A percentile compares a stretch with the other conserved stretches of the same genome.
Evolutionary conservation across 2,113 vertebrate species (phyloP).

Genomic region (Microtus oregoni): DNA sequence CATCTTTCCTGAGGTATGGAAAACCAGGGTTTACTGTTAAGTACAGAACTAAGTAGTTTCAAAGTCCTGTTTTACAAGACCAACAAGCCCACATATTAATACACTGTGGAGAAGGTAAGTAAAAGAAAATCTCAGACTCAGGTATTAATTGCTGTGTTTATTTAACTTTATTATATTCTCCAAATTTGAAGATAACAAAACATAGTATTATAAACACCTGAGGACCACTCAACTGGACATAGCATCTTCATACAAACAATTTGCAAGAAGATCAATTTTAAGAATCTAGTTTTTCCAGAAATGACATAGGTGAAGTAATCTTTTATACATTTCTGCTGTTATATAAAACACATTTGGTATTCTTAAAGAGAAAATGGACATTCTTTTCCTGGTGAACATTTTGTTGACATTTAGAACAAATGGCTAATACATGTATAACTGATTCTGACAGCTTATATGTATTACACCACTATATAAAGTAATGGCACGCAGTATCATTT

Average conservation of each 20-base stretch:
- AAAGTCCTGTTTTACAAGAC: not conserved
- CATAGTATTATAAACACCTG: conserved; percentile 87
- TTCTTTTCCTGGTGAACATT: conserved; percentile 91
- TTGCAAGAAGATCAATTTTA: conserved; percentile 85
- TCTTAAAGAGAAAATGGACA: conserved; percentile 90
- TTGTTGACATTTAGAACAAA: conserved; percentile 86
- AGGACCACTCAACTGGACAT: conserved; percentile 88
- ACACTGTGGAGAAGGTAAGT: not conserved
- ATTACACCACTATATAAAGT: conserved; percentile 71
- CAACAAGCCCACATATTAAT: not conserved
- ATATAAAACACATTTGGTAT: conserved; percentile 87
- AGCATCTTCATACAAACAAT: conserved; percentile 87
- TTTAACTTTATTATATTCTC: conserved; percentile 75
- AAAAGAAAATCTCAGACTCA: conserved; percentile 19
- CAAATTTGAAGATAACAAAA: conserved; percentile 46
- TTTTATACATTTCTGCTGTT: conserved; percentile 79
- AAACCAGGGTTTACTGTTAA: not conserved
- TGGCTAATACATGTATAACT: conserved; percentile 74
- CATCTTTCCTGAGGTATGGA: not conserved
- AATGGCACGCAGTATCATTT: conserved; percentile 79
- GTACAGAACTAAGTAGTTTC: not conserved
- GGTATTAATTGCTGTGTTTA: not conserved
- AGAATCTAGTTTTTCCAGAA: conserved; percentile 87
- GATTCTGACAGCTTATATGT: conserved; percentile 82
- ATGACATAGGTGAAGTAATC: conserved; percentile 80